Conservation (phyloP, 2,113 vertebrate genomes). For the Urocitellus parryii region DNA sequence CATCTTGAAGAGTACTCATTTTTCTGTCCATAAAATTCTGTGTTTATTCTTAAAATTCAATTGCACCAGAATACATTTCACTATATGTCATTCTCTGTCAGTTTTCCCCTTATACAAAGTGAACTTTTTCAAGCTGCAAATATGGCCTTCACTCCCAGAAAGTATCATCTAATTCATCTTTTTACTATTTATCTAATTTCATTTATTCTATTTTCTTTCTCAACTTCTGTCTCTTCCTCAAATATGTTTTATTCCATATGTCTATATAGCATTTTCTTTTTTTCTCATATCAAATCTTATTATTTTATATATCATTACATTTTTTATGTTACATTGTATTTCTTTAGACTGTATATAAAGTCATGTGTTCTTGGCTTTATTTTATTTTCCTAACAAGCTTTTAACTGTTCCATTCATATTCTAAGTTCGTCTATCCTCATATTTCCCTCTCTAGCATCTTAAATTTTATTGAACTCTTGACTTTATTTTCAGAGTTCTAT, state of each 20-base stretch:
- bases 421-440: background rate
- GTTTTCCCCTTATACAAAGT: background rate
- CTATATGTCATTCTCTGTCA: background rate
- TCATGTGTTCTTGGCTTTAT: background rate
- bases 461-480: background rate
- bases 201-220: slow-evolving; percentile 26
- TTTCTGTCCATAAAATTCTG: slow-evolving; percentile 23
- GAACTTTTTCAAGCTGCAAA: background rate
- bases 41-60: slow-evolving; percentile 30
- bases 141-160: background rate
- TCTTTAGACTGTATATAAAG: background rate
- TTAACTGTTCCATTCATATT: slow-evolving; percentile 16
- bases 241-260: background rate
- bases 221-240: background rate
- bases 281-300: background rate
- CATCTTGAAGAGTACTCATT: background rate
- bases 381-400: background rate
- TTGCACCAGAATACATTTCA: background rate
- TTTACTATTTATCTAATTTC: background rate
- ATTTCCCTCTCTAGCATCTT: background rate
- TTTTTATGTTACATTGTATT: background rate
- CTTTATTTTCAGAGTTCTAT: background rate
- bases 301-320: background rate
- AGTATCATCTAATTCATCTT: background rate
- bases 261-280: background rate